phyloP scores from a whole-genome alignment of 2,888 invertebrate genomes.

The Balanococcus diminutus region DNA sequence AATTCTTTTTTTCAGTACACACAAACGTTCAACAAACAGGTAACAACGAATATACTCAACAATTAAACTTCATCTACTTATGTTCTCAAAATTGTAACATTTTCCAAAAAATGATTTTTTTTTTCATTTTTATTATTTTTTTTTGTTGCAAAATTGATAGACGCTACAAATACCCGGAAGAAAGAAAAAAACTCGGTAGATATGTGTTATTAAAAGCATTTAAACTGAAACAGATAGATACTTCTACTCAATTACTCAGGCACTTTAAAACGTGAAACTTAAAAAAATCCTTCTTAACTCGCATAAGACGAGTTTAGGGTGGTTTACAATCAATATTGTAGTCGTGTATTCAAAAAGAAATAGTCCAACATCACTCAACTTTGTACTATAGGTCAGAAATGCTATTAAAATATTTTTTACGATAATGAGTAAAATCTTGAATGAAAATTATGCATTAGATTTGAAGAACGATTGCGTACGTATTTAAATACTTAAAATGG shows the following conservation, averaged over 20 bases:
- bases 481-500: slow-evolving; percentile 53
- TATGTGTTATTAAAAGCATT: background rate
- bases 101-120: background rate
- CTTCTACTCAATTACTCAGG: background rate
- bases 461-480: slow-evolving; percentile 51
- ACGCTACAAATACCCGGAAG: background rate
- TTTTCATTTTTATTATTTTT: too few species aligned
- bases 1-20: slow-evolving; percentile 25
- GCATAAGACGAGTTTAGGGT: background rate
- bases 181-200: background rate
- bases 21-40: slow-evolving; percentile 25
- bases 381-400: slow-evolving; percentile 21
- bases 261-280: background rate
- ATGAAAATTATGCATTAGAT: slow-evolving; percentile 14
- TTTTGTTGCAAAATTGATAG: background rate
- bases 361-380: background rate
- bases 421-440: background rate
- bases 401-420: background rate
- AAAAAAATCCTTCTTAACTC: background rate
- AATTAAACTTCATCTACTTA: background rate
- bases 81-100: background rate
- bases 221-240: background rate
- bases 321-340: background rate
- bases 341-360: background rate
- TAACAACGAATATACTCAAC: background rate